Evolutionary conservation across 1,140 invertebrate genomes (phyloP).

Genomic region (Drosophila bipectinata): DNA sequence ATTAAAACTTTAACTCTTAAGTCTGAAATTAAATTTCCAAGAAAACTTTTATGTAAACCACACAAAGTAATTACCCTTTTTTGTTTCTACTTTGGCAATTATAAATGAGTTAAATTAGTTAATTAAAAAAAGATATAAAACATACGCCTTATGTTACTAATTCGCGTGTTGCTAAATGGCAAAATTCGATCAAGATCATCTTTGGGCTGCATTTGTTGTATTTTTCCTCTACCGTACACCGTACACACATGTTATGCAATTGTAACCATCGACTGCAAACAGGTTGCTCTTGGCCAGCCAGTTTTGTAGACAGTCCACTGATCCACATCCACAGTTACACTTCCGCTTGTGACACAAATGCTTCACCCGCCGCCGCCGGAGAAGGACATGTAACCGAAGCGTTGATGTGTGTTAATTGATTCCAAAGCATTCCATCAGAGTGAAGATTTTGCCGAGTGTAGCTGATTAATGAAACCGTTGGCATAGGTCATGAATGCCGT

Average conservation of each 20-base stretch:
- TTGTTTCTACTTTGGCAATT: not conserved
- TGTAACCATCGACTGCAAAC: slow-evolving; percentile 41
- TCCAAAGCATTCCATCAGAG: slow-evolving; percentile 17
- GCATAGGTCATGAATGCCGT: slow-evolving; percentile 68
- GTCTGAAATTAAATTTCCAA: not conserved
- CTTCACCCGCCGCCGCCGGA: not conserved
- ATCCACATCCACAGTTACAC: slow-evolving; percentile 42
- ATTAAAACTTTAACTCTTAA: not conserved
- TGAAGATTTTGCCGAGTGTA: slow-evolving; percentile 14
- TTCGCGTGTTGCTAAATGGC: slow-evolving; percentile 42
- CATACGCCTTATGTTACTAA: not conserved
- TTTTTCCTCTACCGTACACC: slow-evolving; percentile 8
- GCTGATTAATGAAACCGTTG: slow-evolving; percentile 54
- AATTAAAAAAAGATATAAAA: slow-evolving; percentile 4
- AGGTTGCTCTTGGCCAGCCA: slow-evolving; percentile 40
- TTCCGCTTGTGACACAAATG: slow-evolving; percentile 43
- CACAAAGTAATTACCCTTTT: not conserved
- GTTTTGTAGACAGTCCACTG: slow-evolving; percentile 40
- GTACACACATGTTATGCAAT: slow-evolving; percentile 41
- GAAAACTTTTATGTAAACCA: not conserved
- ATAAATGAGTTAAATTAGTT: slow-evolving; percentile 13
- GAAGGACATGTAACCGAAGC: slow-evolving; percentile 38
- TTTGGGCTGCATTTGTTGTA: slow-evolving; percentile 6
- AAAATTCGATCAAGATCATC: slow-evolving; percentile 33
- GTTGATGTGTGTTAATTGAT: slow-evolving; percentile 37